A percentile compares a stretch with the other conserved stretches of the same genome.
These are phyloP conservation scores for Zaprionus davidi DNA, from an alignment of 1,140 invertebrate species.

Conservation along the genomic window DNA sequence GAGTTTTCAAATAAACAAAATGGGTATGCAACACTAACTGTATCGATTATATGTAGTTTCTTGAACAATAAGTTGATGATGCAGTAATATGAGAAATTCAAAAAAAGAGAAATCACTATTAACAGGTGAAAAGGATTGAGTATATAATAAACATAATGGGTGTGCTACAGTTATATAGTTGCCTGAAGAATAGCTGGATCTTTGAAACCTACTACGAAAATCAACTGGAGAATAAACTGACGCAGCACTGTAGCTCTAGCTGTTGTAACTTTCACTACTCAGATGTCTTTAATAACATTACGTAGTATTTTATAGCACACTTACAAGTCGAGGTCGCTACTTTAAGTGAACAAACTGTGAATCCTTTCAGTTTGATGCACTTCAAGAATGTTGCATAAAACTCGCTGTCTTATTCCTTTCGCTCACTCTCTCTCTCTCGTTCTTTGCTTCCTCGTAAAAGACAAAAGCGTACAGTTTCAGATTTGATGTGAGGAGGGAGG, in stretches of 20 bases:
- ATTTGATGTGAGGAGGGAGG: constrained; percentile 1
- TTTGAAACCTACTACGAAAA: too few relatives aligned
- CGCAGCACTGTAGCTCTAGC: too few relatives aligned
- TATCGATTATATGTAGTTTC: not conserved
- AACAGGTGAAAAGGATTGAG: too few relatives aligned
- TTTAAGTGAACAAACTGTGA: not conserved
- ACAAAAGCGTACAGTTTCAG: constrained; percentile 16
- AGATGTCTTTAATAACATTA: not conserved
- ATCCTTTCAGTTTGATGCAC: not conserved
- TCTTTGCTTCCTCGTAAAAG: not conserved
- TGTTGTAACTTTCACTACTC: too few relatives aligned
- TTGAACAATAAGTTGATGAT: not conserved
- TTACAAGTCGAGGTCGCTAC: not conserved
- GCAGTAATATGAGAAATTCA: too few relatives aligned
- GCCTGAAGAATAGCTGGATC: too few relatives aligned
- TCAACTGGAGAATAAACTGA: too few relatives aligned
- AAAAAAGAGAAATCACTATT: too few relatives aligned
- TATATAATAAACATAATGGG: too few relatives aligned
- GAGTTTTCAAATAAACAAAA: not conserved
- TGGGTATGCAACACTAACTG: too few relatives aligned
- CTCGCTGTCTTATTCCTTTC: not conserved
- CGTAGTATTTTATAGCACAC: not conserved
- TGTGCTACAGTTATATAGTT: too few relatives aligned
- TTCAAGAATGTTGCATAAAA: constrained; percentile 1
- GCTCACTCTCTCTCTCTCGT: too few relatives aligned